Evolutionary conservation across 2,888 invertebrate genomes (phyloP).

Genomic region (Drosophila meridionalis): DNA sequence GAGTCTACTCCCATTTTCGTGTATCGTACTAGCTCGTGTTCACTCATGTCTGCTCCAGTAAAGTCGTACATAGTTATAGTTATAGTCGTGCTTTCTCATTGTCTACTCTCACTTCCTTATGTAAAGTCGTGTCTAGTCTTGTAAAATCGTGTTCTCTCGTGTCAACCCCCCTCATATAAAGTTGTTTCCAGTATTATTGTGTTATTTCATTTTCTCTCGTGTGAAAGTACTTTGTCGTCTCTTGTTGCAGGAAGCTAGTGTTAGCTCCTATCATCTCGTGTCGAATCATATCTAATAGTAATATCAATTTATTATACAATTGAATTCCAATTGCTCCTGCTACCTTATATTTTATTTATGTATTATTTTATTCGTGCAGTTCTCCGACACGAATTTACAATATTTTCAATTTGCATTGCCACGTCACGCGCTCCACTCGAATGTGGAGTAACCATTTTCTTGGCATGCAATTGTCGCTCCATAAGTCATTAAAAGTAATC

Average conservation of each 20-base stretch:
- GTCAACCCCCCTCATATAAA: too few species aligned
- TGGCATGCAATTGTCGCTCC: conserved; percentile 73
- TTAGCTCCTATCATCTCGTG: too few species aligned
- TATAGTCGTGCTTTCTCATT: background rate
- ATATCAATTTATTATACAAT: background rate
- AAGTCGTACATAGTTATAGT: too few species aligned
- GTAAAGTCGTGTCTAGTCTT: background rate
- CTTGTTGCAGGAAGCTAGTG: too few species aligned
- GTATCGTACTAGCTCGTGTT: too few species aligned
- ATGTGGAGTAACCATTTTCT: conserved; percentile 6
- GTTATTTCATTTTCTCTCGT: too few species aligned
- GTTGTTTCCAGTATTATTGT: too few species aligned
- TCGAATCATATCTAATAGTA: background rate
- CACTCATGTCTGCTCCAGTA: too few species aligned
- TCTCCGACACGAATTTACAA: background rate
- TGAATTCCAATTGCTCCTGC: background rate
- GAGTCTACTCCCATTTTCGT: too few species aligned
- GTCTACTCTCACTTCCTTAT: background rate
- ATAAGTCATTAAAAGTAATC: conserved; percentile 77
- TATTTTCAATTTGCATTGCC: background rate
- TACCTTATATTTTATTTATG: background rate
- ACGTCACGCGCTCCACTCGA: conserved; percentile 20
- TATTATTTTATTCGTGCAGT: background rate
- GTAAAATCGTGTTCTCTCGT: background rate
- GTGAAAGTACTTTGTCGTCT: too few species aligned